These are phyloP conservation scores for Tinea pellionella DNA, from an alignment of 2,888 invertebrate genomes.

Conservation along the genomic window DNA sequence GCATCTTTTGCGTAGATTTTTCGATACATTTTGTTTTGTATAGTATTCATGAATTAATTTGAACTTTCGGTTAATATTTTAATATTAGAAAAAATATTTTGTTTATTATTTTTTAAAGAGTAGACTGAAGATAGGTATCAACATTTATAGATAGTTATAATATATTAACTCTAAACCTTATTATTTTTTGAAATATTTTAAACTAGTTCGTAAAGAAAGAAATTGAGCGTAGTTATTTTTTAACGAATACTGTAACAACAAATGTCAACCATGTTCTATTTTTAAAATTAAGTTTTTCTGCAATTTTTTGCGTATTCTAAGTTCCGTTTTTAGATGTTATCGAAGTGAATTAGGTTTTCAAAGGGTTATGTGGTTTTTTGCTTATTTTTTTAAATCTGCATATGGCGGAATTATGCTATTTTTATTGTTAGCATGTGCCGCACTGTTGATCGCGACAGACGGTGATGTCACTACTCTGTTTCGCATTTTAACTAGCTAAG, in stretches of 20 bases:
- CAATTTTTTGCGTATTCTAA: background rate
- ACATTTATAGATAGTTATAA: too few species aligned
- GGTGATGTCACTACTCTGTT: conserved; percentile 61
- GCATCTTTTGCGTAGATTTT: background rate
- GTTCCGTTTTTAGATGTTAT: conserved; percentile 8
- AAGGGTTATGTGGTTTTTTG: conserved; percentile 8
- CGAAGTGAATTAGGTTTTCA: background rate
- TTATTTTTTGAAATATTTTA: too few species aligned
- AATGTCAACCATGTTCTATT: background rate
- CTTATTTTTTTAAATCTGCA: conserved; percentile 36
- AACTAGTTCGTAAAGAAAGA: too few species aligned
- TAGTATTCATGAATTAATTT: background rate
- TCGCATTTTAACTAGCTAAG: conserved; percentile 26
- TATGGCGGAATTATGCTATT: conserved; percentile 60
- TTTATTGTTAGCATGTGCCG: conserved; percentile 56
- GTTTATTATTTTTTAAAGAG: too few species aligned
- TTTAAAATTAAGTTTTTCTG: background rate
- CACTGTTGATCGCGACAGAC: conserved; percentile 48
- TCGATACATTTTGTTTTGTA: background rate
- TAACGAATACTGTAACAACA: background rate
- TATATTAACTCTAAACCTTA: too few species aligned
- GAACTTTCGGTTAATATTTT: background rate
- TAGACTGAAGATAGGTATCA: too few species aligned
- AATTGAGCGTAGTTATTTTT: background rate
- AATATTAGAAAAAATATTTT: too few species aligned